Evolutionary conservation across 2,797 vertebrate genomes (phyloP).

Genomic region (Enteromius fasciolatus): DNA sequence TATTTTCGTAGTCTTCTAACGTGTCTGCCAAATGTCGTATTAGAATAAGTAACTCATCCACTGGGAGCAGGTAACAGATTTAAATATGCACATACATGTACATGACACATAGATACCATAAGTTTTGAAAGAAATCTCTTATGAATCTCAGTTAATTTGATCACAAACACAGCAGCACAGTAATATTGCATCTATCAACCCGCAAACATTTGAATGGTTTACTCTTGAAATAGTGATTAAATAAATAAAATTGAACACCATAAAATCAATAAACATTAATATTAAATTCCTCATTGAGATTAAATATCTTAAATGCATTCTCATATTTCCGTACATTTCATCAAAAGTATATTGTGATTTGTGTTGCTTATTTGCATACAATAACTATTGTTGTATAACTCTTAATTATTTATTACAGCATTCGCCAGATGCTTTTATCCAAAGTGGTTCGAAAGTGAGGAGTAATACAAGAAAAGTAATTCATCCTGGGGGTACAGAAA

Average conservation of each 20-base stretch:
- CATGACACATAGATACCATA: neutral
- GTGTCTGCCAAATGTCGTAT: conserved; percentile 42
- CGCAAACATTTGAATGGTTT: neutral
- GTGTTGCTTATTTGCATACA: neutral
- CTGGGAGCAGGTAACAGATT: conserved; percentile 17
- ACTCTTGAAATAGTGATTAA: neutral
- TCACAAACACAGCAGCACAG: neutral
- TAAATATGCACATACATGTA: conserved; percentile 20
- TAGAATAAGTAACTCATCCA: conserved; percentile 40
- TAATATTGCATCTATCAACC: neutral
- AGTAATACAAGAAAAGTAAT: neutral
- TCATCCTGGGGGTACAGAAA: neutral
- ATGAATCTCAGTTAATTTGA: neutral
- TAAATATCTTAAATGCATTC: neutral
- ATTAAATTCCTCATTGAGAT: neutral
- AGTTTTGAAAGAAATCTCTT: neutral
- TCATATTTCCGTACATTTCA: neutral
- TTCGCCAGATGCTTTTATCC: neutral
- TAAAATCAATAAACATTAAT: neutral
- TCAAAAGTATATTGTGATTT: neutral
- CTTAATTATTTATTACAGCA: neutral
- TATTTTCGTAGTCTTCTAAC: conserved; percentile 54
- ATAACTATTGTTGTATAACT: neutral
- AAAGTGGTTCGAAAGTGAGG: neutral
- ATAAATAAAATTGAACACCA: neutral